These are phyloP conservation scores for Betta splendens DNA, from an alignment of 2,797 vertebrate genomes.

Conservation along the genomic window DNA sequence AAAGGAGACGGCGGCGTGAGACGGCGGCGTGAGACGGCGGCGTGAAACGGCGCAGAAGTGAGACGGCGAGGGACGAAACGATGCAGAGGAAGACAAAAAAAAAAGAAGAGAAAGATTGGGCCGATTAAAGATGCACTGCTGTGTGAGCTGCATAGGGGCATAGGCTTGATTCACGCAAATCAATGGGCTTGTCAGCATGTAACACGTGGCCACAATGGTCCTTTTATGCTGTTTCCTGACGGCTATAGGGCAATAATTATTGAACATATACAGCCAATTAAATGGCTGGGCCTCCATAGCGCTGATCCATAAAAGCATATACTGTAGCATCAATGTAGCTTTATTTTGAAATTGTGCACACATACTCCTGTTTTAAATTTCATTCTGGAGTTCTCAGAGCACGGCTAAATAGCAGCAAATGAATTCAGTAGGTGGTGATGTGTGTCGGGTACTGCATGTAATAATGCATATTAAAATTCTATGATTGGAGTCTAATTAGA, in stretches of 20 bases:
- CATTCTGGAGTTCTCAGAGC: conserved; percentile 52
- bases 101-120: conserved; percentile 35
- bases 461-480: conserved; percentile 72
- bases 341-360: conserved; percentile 22
- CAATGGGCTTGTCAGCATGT: conserved; percentile 61
- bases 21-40: conserved; percentile 16
- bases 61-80: conserved; percentile 12
- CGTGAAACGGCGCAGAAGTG: conserved; percentile 29
- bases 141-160: conserved; percentile 50
- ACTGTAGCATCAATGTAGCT: conserved; percentile 11
- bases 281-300: conserved; percentile 45
- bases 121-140: conserved; percentile 47
- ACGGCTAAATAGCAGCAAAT: conserved; percentile 70
- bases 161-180: conserved; percentile 68
- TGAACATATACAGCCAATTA: conserved; percentile 60
- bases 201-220: conserved; percentile 55
- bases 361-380: conserved; percentile 54
- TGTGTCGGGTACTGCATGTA: conserved; percentile 70
- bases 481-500: conserved; percentile 75
- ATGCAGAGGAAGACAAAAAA: conserved; percentile 13
- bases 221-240: conserved; percentile 58
- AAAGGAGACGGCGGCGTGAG: conserved; percentile 23
- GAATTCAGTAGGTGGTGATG: conserved; percentile 67
- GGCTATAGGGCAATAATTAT: conserved; percentile 64
- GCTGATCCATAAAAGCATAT: conserved; percentile 38